Base-by-base conservation (phyloP, 2,888 invertebrate genomes). In the Lysandra coridon region DNA sequence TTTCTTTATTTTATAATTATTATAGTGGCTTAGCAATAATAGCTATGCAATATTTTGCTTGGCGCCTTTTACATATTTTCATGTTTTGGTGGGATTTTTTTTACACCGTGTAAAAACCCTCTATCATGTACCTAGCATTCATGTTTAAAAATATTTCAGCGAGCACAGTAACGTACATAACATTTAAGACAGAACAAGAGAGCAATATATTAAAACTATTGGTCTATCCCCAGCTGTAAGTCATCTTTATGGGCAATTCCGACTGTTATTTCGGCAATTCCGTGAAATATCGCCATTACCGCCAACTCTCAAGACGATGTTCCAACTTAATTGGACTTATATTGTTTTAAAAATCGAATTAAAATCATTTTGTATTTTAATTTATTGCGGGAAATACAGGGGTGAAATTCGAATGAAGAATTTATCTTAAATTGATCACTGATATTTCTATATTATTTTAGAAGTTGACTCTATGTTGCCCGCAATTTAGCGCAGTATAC, bases 161-260 rank as follows among this genome's bases (percentile, higher is more conserved):
- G 33, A 6, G 14, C 84, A 82, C 40, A 69, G 64, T 17, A 49
- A 23, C 69, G 49, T 73, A 78, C 53, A 78, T 74, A 62, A 12
- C 75, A 76, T 80, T 80, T 73, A 78, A 77, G 78, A 80, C 79
- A 80, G 79, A 64, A 81, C 79, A 80, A 81, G 78, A 79, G 79
- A 79, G 81, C 81, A 79, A 81, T 87, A 88, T 85, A 87, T 89
- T 89, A 89, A 89, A 91, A 90, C 91, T 91, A 91, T 92, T 88
- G 90, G 88, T 89, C 82, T 88, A 87, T 88, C 87, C 83, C 85
- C 84, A 80, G 83, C 84, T 78, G 87, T 92, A 88, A 88, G 91
- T 93, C 93, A 92, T 91, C 86, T 92, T 93, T 92, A 93, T 93
- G 88, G 92, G 84, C 92, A 88, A 92, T 93, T 93, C 85, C 87